Evolutionary conservation across 2,888 invertebrate species (phyloP), one percentile per base, ranked within the genome.

Genomic region (Drosophila helvetica): DNA sequence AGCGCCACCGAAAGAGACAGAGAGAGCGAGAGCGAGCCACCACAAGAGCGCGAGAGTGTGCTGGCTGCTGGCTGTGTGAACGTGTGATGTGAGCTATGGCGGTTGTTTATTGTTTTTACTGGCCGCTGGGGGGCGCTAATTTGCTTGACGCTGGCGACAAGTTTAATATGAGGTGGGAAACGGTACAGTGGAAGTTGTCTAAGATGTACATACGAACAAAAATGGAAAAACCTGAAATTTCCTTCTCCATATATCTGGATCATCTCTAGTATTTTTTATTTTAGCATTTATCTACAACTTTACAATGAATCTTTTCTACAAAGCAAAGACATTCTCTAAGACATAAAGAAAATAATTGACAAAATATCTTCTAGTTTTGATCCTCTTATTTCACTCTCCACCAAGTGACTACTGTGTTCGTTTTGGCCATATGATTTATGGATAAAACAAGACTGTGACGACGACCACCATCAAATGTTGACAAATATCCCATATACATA

Each of bases 121-220:
- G 79, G 70, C 72, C 84, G 81, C 77, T 84, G 74, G 86, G 74
- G 65, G 88, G 81, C 86, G 83, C 88, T 88, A 88, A 88, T 86
- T 88, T 86, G 76, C 75, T 57, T 62, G 55, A 48, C 51, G 61
- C 68, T 64, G 52, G 68, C 83, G 58, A 81, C 72, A 75, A 79
- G 74, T 59, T 60, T 51, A 48, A 62, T 55, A 19, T 50, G 56
- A 46, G 45, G n/a, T 38, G 38, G n/a, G 38, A 38, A 38, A 38
- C n/a, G 61, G 53, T 70, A 84, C 63, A 68, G 71, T 74, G 65
- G 62, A 62, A 74, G 65, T 78, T 77, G 53, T 50, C 57, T 53
- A 56, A 72, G 57, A 51, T 59, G 56, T 54, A 52, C 22, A 19
- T 0, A 22, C 69, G 2, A 33, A n/a, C 2, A n/a, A 38, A 38